Evolutionary conservation across 2,888 invertebrate genomes (phyloP), one percentile per base, ranked within the genome.

Genomic region (Cordilura impudica): DNA sequence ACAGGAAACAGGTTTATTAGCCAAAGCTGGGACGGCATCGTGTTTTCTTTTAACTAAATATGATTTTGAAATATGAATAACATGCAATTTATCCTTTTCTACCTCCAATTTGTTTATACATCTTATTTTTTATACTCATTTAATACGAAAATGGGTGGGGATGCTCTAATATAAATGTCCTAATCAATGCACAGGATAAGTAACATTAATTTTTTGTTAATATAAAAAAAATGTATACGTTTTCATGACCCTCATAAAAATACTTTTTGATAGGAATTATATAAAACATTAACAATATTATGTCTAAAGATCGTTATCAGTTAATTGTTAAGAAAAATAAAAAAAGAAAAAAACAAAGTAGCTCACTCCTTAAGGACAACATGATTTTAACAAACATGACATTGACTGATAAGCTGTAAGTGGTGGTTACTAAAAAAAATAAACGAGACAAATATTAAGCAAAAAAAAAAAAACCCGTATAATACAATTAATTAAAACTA

Each of bases 401-500:
- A 45, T 31, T 66, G 58, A 60, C 51, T 53, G 58, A 66, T 74
- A 74, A 73, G 51, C 51, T 60, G 43, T 43, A 60, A 66, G 49
- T 73, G 39, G 39, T 19, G 49, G 45, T 51, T 35, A 65, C 18
- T 54, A 23, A 2, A 51, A 51, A 51, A 49, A 54, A 53, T 51
- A 31, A 60, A 74, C 31, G 39, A n/a, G n/a, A 74, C 66, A 60
- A 66, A 73, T 51, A 60, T 54, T 49, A 60, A 51, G 60, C 35
- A 39, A 39, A 12, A 58, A 65, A 53, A 56, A 77, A 51, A 39
- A 66, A 66, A 35, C 73, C 78, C 60, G 18, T 23, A 73, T 78
- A 60, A 73, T 78, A 54, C 53, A 73, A 78, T 78, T 69, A 78
- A 73, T 78, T 78, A 69, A 69, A 69, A 78, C 63, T 70, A 70